Percentiles rank a stretch among this genome's conserved stretches.
These are phyloP conservation scores for Heloderma charlesbogerti DNA, from an alignment of 2,113 vertebrate species.

Conservation along the genomic window DNA sequence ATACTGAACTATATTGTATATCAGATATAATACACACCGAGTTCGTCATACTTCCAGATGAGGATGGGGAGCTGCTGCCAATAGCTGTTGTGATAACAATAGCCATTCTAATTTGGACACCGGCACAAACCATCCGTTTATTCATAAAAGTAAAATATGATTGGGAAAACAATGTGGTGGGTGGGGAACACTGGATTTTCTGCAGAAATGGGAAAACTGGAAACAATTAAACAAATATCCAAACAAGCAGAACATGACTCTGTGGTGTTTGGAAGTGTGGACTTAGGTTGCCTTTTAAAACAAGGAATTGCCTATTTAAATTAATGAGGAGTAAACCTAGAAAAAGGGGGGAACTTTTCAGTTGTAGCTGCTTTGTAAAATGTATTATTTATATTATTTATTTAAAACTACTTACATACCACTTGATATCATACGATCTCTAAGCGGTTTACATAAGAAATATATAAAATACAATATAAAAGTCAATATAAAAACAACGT, in stretches of 20 bases:
- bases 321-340: neutral
- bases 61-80: neutral
- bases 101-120: neutral
- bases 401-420: too few species aligned
- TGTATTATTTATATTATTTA: neutral
- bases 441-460: too few species aligned
- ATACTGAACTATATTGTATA: neutral
- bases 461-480: too few species aligned
- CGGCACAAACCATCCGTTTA: neutral
- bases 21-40: neutral
- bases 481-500: too few species aligned
- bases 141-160: slow-evolving; percentile 8
- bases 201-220: neutral
- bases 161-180: neutral
- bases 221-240: neutral
- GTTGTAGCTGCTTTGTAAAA: neutral
- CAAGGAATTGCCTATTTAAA: neutral
- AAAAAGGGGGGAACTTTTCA: neutral
- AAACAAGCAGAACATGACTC: neutral
- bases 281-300: neutral
- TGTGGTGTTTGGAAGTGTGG: neutral
- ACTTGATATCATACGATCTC: too few species aligned
- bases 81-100: neutral
- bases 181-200: neutral
- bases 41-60: neutral